A percentile compares a stretch with the other conserved stretches of the same genome.
These are phyloP conservation scores for Stomatorhinus ivindoensis DNA, from an alignment of 2,113 vertebrate genomes.

Conservation along the genomic window DNA sequence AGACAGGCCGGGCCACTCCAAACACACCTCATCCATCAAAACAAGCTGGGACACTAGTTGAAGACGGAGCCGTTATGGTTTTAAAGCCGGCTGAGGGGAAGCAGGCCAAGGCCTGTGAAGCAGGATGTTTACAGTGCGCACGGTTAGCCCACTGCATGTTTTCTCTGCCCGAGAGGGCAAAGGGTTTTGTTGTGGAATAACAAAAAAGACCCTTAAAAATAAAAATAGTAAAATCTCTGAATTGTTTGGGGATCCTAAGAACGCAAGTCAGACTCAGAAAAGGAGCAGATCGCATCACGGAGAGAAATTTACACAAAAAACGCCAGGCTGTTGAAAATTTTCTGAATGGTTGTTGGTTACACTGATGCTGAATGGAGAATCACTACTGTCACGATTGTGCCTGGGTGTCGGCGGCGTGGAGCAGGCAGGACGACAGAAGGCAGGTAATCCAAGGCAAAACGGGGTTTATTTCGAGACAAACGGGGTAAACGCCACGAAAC, in stretches of 20 bases:
- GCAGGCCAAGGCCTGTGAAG: conserved; percentile 10
- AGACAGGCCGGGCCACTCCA: not conserved
- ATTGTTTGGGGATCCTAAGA: conserved; percentile 26
- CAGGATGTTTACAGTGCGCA: conserved; percentile 33
- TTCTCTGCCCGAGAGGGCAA: conserved; percentile 31
- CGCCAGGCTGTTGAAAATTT: conserved; percentile 14
- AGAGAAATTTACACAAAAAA: conserved; percentile 8
- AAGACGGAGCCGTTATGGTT: not conserved
- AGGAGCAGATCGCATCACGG: not conserved
- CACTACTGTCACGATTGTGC: no score
- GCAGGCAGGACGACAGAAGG: no score
- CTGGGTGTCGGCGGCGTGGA: no score
- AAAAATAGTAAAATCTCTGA: conserved; percentile 19
- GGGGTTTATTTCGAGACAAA: no score
- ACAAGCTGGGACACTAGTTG: not conserved
- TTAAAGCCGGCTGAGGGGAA: not conserved
- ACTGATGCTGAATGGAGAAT: not conserved
- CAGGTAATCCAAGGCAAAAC: no score
- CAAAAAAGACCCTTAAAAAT: conserved; percentile 26
- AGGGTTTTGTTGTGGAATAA: conserved; percentile 30
- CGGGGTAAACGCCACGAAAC: no score
- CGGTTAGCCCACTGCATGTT: conserved; percentile 20
- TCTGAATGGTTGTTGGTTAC: not conserved
- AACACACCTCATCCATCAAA: conserved; percentile 2
- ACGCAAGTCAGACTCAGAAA: not conserved